phyloP scores from a whole-genome alignment of 2,888 invertebrate species.

The Punctoribates punctum region DNA sequence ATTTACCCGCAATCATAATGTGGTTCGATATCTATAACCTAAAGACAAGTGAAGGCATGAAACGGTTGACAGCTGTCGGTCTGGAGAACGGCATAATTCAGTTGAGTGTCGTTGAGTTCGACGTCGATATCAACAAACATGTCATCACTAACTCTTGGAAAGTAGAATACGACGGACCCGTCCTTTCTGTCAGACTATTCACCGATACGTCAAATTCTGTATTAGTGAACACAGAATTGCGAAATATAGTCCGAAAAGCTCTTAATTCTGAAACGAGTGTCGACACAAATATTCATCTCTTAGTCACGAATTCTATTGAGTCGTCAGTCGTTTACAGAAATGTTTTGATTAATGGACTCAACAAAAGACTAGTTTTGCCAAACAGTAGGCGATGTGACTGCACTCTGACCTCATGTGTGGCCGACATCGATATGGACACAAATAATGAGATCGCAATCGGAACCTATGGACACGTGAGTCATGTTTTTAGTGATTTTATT shows the following conservation, averaged over 20 bases:
- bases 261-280: neutral
- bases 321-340: conserved; percentile 62
- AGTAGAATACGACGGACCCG: conserved; percentile 58
- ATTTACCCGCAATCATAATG: conserved; percentile 57
- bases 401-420: conserved; percentile 62
- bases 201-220: conserved; percentile 44
- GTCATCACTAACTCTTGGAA: conserved; percentile 53
- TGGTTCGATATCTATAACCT: conserved; percentile 51
- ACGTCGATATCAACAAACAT: conserved; percentile 51
- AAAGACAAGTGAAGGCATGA: neutral
- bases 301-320: conserved; percentile 60
- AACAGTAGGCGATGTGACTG: conserved; percentile 61
- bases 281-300: conserved; percentile 55
- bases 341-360: conserved; percentile 48
- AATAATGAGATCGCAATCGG: conserved; percentile 66
- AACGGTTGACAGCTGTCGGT: conserved; percentile 60
- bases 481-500: conserved; percentile 29
- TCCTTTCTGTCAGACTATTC: conserved; percentile 60
- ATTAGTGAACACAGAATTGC: neutral
- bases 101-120: conserved; percentile 58
- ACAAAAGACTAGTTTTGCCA: conserved; percentile 52
- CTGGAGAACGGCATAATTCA: conserved; percentile 63
- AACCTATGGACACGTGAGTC: conserved; percentile 62
- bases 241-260: neutral
- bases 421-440: conserved; percentile 69